Percentiles rank a stretch among this genome's conserved stretches.
Evolutionary conservation across 2,113 vertebrate species (phyloP).

Genomic region (Mus spicilegus): DNA sequence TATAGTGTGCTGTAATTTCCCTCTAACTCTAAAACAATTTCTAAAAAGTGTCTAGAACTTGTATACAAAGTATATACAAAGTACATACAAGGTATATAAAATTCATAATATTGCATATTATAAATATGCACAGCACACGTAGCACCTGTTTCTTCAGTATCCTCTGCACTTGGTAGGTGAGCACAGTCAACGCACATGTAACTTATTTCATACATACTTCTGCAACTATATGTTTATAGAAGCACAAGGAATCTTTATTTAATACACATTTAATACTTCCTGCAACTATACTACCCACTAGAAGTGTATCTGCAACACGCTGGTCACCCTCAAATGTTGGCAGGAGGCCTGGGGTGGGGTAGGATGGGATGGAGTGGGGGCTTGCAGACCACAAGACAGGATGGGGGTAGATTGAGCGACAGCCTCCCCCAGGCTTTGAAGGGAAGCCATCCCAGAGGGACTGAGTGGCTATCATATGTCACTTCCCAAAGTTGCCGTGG

Average conservation of each 20-base stretch:
- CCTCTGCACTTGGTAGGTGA: background rate
- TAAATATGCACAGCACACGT: rapidly evolving
- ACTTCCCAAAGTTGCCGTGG: background rate
- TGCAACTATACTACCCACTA: too few relatives aligned
- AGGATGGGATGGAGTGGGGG: background rate
- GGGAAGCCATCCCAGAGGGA: background rate
- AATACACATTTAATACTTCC: background rate
- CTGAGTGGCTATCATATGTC: background rate
- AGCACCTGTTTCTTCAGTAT: background rate
- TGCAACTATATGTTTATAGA: background rate
- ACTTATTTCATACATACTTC: background rate
- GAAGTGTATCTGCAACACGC: too few relatives aligned
- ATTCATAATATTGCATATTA: background rate
- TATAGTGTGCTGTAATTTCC: background rate
- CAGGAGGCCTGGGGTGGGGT: background rate
- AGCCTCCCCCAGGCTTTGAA: background rate
- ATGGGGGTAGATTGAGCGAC: background rate
- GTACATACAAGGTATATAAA: too few relatives aligned
- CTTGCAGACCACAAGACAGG: background rate
- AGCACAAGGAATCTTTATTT: background rate
- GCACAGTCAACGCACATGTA: too few relatives aligned
- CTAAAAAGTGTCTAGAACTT: background rate
- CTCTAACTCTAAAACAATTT: background rate
- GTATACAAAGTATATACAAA: too few relatives aligned
- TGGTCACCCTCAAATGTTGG: too few relatives aligned